These are phyloP conservation scores for Hiodon alosoides DNA, from an alignment of 2,113 vertebrate species.

Conservation along the genomic window DNA sequence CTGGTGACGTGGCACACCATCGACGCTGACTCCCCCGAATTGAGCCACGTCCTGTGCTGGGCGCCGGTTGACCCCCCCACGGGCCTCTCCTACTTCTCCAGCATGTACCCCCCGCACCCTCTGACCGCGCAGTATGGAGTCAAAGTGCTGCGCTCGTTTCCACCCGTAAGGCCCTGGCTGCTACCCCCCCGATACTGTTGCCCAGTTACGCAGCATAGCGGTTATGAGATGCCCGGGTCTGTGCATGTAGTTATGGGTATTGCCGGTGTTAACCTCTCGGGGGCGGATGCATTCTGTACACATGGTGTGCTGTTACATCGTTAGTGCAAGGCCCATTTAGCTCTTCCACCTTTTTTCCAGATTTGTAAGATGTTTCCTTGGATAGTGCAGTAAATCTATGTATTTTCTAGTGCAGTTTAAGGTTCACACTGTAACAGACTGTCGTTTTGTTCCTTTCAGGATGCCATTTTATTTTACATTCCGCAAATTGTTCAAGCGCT, in stretches of 20 bases:
- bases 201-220: neutral
- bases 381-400: too few species aligned
- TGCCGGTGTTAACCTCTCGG: too few species aligned
- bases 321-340: too few species aligned
- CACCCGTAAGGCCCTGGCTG: slow-evolving; percentile 66
- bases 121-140: slow-evolving; percentile 94
- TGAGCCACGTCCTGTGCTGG: slow-evolving; percentile 92
- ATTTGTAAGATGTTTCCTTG: too few species aligned
- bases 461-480: slow-evolving; percentile 28
- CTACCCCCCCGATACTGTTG: too few species aligned
- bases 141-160: slow-evolving; percentile 92
- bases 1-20: slow-evolving; percentile 96
- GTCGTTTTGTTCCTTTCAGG: slow-evolving; percentile 7
- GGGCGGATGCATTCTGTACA: too few species aligned
- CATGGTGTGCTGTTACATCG: too few species aligned
- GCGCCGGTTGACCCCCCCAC: slow-evolving; percentile 90
- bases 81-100: slow-evolving; percentile 95
- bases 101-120: slow-evolving; percentile 92
- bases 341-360: too few species aligned
- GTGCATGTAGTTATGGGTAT: too few species aligned
- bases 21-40: slow-evolving; percentile 89
- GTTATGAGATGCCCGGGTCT: too few species aligned
- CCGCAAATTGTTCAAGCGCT: slow-evolving; percentile 25
- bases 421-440: too few species aligned
- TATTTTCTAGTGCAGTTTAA: too few species aligned